phyloP scores from a whole-genome alignment of 2,888 invertebrate genomes.

The Limnephilus auricula region DNA sequence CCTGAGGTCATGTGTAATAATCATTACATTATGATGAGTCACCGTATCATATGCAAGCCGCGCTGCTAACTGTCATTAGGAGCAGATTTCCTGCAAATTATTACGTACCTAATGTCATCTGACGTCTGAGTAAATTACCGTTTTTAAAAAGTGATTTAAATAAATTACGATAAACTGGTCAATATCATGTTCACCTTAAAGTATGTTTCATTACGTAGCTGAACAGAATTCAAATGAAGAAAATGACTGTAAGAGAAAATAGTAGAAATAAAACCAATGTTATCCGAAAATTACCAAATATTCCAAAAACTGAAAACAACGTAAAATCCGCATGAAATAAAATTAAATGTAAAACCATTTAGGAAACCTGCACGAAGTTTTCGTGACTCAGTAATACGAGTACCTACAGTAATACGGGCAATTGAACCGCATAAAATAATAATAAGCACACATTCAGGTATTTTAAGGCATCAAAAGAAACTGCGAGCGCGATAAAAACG shows the following conservation, averaged over 20 bases:
- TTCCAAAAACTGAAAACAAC: neutral
- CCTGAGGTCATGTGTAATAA: neutral
- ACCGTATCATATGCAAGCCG: neutral
- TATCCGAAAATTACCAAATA: neutral
- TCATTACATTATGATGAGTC: neutral
- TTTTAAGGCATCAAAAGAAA: neutral
- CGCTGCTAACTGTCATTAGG: neutral
- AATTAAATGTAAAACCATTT: neutral
- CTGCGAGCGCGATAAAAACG: conserved; percentile 4
- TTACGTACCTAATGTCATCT: neutral
- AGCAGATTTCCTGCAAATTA: neutral
- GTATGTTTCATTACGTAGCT: neutral
- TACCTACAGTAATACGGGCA: neutral
- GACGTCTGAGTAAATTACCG: neutral
- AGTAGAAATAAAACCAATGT: neutral
- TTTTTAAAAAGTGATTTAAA: neutral
- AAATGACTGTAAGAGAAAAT: neutral
- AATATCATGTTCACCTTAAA: neutral
- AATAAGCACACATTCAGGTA: neutral
- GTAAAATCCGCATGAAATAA: neutral
- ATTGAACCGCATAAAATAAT: neutral
- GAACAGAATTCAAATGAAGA: neutral
- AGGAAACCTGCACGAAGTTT: conserved; percentile 2
- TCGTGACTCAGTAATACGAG: conserved; percentile 1
- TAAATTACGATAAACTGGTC: neutral